phyloP scores from a whole-genome alignment of 1,140 invertebrate species.

The Spodoptera frugiperda region DNA sequence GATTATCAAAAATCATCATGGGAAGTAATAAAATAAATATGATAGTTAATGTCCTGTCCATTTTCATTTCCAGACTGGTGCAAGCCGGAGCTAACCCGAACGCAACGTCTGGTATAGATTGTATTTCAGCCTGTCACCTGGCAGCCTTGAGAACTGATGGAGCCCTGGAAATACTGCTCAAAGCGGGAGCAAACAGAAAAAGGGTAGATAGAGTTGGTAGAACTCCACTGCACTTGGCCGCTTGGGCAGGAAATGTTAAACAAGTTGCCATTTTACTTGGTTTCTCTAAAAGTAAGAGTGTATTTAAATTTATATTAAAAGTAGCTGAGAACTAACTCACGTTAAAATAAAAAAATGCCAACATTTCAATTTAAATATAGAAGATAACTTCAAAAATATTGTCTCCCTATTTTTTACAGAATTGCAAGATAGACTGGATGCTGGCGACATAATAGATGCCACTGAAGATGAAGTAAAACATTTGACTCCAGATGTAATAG shows the following conservation, averaged over 20 bases:
- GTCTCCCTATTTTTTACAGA: not conserved
- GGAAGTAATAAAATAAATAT: not conserved
- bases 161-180: conserved; percentile 59
- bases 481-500: not conserved
- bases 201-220: conserved; percentile 61
- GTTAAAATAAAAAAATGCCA: not conserved
- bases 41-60: too few species aligned
- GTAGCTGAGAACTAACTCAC: too few species aligned
- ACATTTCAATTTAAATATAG: not conserved
- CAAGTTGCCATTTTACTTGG: conserved; percentile 62
- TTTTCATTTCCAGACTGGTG: conserved; percentile 56
- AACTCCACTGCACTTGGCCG: conserved; percentile 69
- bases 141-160: conserved; percentile 58
- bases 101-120: conserved; percentile 62
- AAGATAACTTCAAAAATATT: too few species aligned
- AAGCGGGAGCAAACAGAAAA: conserved; percentile 52
- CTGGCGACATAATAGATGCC: not conserved
- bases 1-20: not conserved
- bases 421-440: not conserved
- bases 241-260: conserved; percentile 61
- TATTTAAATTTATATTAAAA: too few species aligned
- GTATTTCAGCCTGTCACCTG: conserved; percentile 65
- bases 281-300: conserved; percentile 48
- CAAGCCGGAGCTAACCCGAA: conserved; percentile 65
- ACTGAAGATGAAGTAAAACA: conserved; percentile 16